Base-by-base conservation (phyloP, 2,797 vertebrate species). In the Arrhamphus sclerolepis region DNA sequence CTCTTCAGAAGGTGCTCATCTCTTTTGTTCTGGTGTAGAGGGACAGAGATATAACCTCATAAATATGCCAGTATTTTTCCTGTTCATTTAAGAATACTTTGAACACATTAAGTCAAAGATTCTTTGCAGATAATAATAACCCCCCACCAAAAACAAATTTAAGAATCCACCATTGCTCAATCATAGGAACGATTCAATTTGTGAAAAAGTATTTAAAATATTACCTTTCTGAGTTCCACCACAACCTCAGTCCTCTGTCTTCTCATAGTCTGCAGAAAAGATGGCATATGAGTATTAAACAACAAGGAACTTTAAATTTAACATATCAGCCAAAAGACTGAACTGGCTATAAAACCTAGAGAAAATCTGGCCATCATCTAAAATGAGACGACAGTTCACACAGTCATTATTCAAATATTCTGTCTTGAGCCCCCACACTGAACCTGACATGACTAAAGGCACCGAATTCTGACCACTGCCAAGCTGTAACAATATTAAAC, bases 221-320 rank as follows among this genome's bases (percentile, higher is more conserved):
- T 93, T 92, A 98, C 98, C 96, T 99, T 99, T 89, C 98, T 93
- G 87, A 99, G 91, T 81, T 99, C 97, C 74, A 99, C 96, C 55
- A 98, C 97, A 34, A 99, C 97, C 92, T 99, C 98, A 70, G 98
- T 99, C 89, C 97, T 93, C 86, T 99, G 97, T 93, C 98, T 95
- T 94, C 98, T 95, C 97, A 99, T 99, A 80, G 95, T 96, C 98
- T 99, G 92, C 40, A 54, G 56, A 42, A 0, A 20, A 81, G 42
- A 81, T 38, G 14, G 14, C 5, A 44, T 1, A 28, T 58, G 2
- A 58, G 22, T 16, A 60, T 76, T 50, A 58, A 1, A 50, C 14
- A 56, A 21, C 19, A 50, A 21, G n/a, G 1, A 20, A 39, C 20
- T 14, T 41, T 11, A 38, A 38, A 14, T 38, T 38, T 8, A 38